Percentiles rank a stretch among this genome's conserved stretches.
phyloP scores from a whole-genome alignment of 1,140 invertebrate genomes.

The Rhyacophila brunnea region DNA sequence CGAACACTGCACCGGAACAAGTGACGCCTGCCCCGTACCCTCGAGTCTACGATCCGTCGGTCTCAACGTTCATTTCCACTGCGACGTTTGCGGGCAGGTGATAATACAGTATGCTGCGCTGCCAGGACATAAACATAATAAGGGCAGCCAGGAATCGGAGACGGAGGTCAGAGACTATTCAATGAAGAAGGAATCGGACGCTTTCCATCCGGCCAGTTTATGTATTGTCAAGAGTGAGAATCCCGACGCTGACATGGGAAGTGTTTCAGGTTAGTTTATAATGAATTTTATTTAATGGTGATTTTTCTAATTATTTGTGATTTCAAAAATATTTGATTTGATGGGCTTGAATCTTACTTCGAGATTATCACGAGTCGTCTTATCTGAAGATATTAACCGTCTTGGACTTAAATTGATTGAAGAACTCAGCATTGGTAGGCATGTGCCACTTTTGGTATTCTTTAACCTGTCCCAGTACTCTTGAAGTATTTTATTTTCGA shows the following conservation, averaged over 20 bases:
- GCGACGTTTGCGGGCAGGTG: slow-evolving; percentile 48
- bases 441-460: no score
- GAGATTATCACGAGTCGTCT: no score
- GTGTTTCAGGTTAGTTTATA: slow-evolving; percentile 47
- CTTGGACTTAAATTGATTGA: no score
- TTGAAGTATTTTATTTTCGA: no score
- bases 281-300: no score
- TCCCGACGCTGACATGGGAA: slow-evolving; percentile 29
- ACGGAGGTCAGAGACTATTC: slow-evolving; percentile 55
- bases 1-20: slow-evolving; percentile 44
- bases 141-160: slow-evolving; percentile 8
- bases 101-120: slow-evolving; percentile 51
- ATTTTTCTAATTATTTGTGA: no score
- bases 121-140: slow-evolving; percentile 47
- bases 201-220: slow-evolving; percentile 46
- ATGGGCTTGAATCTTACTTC: no score
- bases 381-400: no score
- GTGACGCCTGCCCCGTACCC: slow-evolving; percentile 50
- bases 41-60: slow-evolving; percentile 49
- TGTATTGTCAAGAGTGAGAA: slow-evolving; percentile 47
- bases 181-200: slow-evolving; percentile 41
- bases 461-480: no score
- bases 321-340: no score
- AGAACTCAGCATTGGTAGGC: no score
- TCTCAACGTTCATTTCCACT: slow-evolving; percentile 50